A percentile compares a stretch with the other conserved stretches of the same genome.
phyloP scores from a whole-genome alignment of 2,888 invertebrate species.

The Harpalus rubripes region DNA sequence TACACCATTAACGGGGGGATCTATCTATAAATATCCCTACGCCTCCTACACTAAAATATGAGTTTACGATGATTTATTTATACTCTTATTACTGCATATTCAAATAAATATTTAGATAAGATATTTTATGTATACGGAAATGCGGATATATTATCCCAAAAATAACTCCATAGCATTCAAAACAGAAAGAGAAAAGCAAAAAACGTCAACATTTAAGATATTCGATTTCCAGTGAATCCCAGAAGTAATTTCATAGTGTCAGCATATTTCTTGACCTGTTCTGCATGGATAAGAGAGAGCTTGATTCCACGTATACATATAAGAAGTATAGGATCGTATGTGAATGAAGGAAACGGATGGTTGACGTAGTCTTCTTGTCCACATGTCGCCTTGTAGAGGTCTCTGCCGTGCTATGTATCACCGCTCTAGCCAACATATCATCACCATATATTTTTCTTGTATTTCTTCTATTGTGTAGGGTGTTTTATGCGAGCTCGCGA shows the following conservation, averaged over 20 bases:
- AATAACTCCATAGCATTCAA: slow-evolving; percentile 4
- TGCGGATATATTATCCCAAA: background rate
- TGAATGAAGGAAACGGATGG: slow-evolving; percentile 2
- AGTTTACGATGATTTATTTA: no score
- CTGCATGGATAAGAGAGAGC: slow-evolving; percentile 3
- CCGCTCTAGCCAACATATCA: background rate
- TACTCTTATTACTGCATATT: background rate
- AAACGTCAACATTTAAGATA: background rate
- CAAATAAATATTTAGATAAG: slow-evolving; percentile 4
- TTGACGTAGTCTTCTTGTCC: background rate
- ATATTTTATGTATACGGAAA: background rate
- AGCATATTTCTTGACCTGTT: slow-evolving; percentile 56
- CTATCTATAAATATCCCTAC: no score
- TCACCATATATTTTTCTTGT: slow-evolving; percentile 16
- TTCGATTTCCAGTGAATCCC: slow-evolving; percentile 12
- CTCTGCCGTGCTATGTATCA: background rate
- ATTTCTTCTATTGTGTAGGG: slow-evolving; percentile 3
- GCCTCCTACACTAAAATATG: no score
- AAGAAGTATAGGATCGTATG: background rate
- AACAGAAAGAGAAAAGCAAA: background rate
- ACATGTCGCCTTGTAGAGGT: no score
- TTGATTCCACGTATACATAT: background rate
- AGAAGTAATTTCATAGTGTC: slow-evolving; percentile 54
- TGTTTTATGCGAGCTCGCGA: background rate
- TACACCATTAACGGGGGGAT: no score